Base-by-base conservation (phyloP, 2,888 invertebrate species). In the Marronus borbonicus region DNA sequence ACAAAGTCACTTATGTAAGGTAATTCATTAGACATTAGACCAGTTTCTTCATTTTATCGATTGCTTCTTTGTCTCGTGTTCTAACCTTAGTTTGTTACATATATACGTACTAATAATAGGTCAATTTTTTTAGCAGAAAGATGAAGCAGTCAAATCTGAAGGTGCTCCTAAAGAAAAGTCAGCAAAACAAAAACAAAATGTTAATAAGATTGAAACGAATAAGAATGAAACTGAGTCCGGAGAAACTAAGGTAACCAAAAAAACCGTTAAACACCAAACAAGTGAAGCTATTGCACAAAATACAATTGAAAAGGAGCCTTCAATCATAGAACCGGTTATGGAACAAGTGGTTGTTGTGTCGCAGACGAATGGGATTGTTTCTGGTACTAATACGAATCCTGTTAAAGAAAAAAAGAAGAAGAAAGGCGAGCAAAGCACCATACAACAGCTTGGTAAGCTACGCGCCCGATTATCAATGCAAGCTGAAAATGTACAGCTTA, bases 341-440 rank as follows among this genome's bases (percentile, higher is more conserved):
- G 68, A 82, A 2, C 76, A 84, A 14, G 75, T 77, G 50, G 52
- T 76, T 12, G 79, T 80, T 17, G 83, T 83, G 50, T 72, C 83
- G 1, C 78, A 84, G 50, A 83, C 79, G 52, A 88, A 87, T 66
- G 88, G 87, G 60, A 83, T 81, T 31, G 79, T 82, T 49, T 78
- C 78, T 58, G 20, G 39, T 72, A 44, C 24, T 72, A 72, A 44
- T 60, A 8, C 44, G 39, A 85, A 84, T 79, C 79, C 83, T 58
- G 83, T 82, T 5, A 88, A 87, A 81, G 88, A 88, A 66, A 90
- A 90, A 82, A 91, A 91, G 84, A 92, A 92, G 85, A 92, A 91
- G 87, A 92, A 91, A 85, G 91, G 90, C 83, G 93, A 93, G 64
- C 85, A 83, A 75, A 87, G 87, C 81, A 88, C 89, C 55, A 86